These are phyloP conservation scores for Collichthys lucidus DNA, from an alignment of 2,113 vertebrate genomes.

Conservation along the genomic window DNA sequence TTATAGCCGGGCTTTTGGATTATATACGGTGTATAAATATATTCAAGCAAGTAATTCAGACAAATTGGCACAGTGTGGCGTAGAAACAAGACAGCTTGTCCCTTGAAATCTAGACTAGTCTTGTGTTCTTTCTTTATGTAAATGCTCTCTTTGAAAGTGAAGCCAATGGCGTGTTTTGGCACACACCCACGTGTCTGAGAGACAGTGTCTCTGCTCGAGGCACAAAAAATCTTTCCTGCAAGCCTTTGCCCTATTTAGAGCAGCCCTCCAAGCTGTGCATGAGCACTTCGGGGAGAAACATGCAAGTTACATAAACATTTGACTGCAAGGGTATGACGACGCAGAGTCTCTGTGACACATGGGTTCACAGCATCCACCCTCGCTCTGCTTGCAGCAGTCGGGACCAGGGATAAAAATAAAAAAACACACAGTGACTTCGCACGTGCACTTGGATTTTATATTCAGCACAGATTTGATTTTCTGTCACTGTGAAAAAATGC, in stretches of 20 bases:
- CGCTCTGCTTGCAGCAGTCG: conserved; percentile 34
- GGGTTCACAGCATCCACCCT: conserved; percentile 72
- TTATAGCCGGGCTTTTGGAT: background rate
- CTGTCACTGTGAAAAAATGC: background rate
- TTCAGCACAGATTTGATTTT: conserved; percentile 1
- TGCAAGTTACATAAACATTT: conserved; percentile 72
- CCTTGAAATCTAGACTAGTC: background rate
- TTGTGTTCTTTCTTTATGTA: conserved; percentile 24
- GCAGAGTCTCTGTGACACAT: conserved; percentile 69
- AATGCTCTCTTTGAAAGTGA: conserved; percentile 6
- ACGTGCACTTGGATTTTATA: background rate
- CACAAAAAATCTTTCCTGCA: conserved; percentile 57
- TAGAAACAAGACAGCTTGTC: background rate
- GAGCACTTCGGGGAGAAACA: conserved; percentile 72
- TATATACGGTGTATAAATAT: background rate
- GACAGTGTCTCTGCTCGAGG: conserved; percentile 46
- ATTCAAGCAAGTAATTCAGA: background rate
- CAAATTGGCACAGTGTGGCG: conserved; percentile 13
- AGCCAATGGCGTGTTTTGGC: conserved; percentile 46
- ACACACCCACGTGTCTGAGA: conserved; percentile 45
- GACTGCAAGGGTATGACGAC: conserved; percentile 26
- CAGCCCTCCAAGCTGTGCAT: conserved; percentile 55
- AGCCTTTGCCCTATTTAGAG: conserved; percentile 73
- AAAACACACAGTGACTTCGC: conserved; percentile 10
- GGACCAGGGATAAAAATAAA: conserved; percentile 32